phyloP scores from a whole-genome alignment of 2,797 vertebrate genomes.

The Myoxocephalus aenaeus region DNA sequence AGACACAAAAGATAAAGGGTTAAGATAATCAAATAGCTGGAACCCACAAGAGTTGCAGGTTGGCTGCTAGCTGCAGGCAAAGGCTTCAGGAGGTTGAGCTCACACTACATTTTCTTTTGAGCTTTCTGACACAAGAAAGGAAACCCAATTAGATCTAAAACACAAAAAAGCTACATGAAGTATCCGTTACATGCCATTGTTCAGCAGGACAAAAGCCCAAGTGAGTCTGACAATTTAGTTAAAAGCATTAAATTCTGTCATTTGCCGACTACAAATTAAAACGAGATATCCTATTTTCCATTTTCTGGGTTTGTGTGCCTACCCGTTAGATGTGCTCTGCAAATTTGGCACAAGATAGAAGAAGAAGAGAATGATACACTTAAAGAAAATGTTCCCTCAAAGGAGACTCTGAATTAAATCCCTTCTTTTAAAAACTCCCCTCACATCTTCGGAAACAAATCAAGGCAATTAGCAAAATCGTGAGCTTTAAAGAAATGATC shows the following conservation, averaged over 20 bases:
- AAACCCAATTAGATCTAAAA: conserved; percentile 35
- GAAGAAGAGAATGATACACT: conserved; percentile 37
- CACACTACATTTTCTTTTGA: conserved; percentile 13
- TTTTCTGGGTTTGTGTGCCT: conserved; percentile 19
- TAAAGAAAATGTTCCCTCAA: conserved; percentile 37
- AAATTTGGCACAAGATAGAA: conserved; percentile 36
- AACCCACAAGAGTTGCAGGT: conserved; percentile 28
- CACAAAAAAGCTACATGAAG: conserved; percentile 3
- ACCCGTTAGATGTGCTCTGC: conserved; percentile 15
- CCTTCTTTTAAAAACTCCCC: conserved; percentile 35
- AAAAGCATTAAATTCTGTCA: conserved; percentile 31
- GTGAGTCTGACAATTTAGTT: conserved; percentile 19
- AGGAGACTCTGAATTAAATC: conserved; percentile 56
- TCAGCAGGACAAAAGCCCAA: conserved; percentile 19
- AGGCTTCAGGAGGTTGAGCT: conserved; percentile 26
- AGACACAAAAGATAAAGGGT: conserved; percentile 59
- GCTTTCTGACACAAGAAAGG: conserved; percentile 30
- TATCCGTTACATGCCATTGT: conserved; percentile 10
- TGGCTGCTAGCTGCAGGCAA: conserved; percentile 17
- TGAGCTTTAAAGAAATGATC: conserved; percentile 59
- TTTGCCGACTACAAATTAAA: conserved; percentile 53
- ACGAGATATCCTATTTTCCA: conserved; percentile 30
- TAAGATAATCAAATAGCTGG: conserved; percentile 59
- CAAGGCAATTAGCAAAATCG: conserved; percentile 64
- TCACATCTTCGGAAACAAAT: conserved; percentile 54